These are phyloP conservation scores for Trissolcus brochymenae DNA, from an alignment of 2,888 invertebrate species.

Conservation along the genomic window DNA sequence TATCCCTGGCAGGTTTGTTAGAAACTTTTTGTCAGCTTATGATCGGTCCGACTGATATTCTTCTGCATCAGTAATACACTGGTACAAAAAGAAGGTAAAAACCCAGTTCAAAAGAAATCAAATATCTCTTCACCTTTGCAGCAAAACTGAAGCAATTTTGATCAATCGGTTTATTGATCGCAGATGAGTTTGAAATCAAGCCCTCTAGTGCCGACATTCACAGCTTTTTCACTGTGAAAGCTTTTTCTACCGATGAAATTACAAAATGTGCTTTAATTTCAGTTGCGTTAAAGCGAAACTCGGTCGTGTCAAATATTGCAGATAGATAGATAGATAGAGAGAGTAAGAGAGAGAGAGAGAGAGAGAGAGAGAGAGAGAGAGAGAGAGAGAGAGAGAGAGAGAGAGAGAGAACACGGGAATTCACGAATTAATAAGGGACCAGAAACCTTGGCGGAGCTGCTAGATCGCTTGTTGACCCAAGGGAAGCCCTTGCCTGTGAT, in stretches of 20 bases:
- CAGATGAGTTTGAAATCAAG: background rate
- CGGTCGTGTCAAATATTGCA: background rate
- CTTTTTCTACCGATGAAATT: background rate
- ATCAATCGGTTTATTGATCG: slow-evolving; percentile 4
- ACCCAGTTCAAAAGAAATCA: slow-evolving; percentile 1
- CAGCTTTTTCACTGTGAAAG: background rate
- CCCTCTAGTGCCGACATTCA: background rate
- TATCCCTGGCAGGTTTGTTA: slow-evolving; percentile 28
- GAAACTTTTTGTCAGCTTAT: slow-evolving; percentile 37
- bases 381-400: too few species aligned
- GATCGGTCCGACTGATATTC: slow-evolving; percentile 30
- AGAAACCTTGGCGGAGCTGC: slow-evolving; percentile 20
- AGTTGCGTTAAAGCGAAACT: background rate
- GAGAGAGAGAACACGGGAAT: background rate
- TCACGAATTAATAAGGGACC: slow-evolving; percentile 23
- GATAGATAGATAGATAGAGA: background rate
- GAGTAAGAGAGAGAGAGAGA: background rate
- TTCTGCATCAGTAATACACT: slow-evolving; percentile 26
- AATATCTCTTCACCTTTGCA: slow-evolving; percentile 1
- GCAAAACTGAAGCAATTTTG: slow-evolving; percentile 2
- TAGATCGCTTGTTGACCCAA: slow-evolving; percentile 32
- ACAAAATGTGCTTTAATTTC: background rate
- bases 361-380: background rate
- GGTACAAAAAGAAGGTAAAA: background rate
- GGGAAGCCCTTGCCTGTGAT: slow-evolving; percentile 13